Evolutionary conservation across 2,113 vertebrate genomes (phyloP).

Genomic region (Trochalopteron elliotii): DNA sequence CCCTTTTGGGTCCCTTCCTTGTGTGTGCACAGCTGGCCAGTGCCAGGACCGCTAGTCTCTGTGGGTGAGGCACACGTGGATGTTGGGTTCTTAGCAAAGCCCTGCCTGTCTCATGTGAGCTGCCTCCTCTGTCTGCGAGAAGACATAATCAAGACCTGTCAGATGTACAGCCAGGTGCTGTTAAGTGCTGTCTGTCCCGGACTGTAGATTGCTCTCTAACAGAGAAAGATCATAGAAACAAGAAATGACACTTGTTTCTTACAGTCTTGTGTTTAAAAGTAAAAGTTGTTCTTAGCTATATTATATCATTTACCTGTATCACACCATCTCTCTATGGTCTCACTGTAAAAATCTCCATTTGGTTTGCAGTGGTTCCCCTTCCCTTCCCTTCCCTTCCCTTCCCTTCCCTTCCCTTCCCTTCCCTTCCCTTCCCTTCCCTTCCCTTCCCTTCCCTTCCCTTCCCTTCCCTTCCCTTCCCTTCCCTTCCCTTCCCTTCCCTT

Average conservation of each 20-base stretch:
- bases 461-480: no score
- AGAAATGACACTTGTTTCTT: background rate
- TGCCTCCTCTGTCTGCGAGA: background rate
- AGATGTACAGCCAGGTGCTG: background rate
- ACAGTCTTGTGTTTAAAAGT: background rate
- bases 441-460: no score
- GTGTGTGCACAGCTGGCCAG: background rate
- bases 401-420: no score
- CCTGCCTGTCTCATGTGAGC: background rate
- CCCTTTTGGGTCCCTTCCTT: background rate
- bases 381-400: background rate
- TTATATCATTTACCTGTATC: background rate
- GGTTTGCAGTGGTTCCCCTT: background rate
- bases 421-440: no score
- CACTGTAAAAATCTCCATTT: background rate
- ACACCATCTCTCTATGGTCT: background rate
- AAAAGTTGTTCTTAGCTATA: background rate
- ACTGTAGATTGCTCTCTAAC: background rate
- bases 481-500: no score
- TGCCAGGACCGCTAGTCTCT: rapidly evolving
- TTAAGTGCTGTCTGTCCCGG: background rate
- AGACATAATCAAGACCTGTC: background rate
- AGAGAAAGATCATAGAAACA: background rate
- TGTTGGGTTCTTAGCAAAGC: background rate
- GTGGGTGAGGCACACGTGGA: background rate